A percentile compares a stretch with the other conserved stretches of the same genome.
Conservation (phyloP, 2,113 vertebrate genomes). For the Burhinus bistriatus region DNA sequence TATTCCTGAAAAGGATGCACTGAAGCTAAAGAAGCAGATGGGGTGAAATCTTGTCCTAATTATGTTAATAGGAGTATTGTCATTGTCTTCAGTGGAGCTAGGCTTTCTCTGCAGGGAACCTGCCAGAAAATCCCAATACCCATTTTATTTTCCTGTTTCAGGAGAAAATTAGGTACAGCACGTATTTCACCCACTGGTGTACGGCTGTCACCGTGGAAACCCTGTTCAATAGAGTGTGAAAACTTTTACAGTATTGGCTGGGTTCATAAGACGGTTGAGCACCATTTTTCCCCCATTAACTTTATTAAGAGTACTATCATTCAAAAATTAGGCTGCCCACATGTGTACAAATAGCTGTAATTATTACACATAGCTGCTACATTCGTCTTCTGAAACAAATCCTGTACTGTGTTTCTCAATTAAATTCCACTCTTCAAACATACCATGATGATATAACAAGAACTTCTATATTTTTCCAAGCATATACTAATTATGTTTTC, state of each 20-base stretch:
- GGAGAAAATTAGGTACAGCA: constrained; percentile 15
- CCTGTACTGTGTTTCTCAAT: background rate
- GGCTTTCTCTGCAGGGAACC: background rate
- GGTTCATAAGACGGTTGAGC: background rate
- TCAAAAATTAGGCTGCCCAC: constrained; percentile 8
- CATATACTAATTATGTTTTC: background rate
- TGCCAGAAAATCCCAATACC: constrained; percentile 16
- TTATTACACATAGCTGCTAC: background rate
- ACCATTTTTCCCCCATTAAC: background rate
- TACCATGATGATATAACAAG: background rate
- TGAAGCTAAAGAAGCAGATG: background rate
- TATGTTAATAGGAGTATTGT: background rate
- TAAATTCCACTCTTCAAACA: constrained; percentile 4
- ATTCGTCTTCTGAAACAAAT: background rate
- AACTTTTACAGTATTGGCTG: constrained; percentile 26
- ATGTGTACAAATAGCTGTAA: constrained; percentile 9
- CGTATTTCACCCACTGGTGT: background rate
- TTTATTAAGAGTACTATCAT: constrained; percentile 4
- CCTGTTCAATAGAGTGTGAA: constrained; percentile 26
- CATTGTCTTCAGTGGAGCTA: background rate
- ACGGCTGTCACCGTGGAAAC: constrained; percentile 27
- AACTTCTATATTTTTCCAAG: constrained; percentile 11
- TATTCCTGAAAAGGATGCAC: background rate
- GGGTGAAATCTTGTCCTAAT: constrained; percentile 2
- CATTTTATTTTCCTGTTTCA: constrained; percentile 33